Base-by-base conservation (phyloP, 1,140 invertebrate genomes). In the Zaprionus ghesquierei region DNA sequence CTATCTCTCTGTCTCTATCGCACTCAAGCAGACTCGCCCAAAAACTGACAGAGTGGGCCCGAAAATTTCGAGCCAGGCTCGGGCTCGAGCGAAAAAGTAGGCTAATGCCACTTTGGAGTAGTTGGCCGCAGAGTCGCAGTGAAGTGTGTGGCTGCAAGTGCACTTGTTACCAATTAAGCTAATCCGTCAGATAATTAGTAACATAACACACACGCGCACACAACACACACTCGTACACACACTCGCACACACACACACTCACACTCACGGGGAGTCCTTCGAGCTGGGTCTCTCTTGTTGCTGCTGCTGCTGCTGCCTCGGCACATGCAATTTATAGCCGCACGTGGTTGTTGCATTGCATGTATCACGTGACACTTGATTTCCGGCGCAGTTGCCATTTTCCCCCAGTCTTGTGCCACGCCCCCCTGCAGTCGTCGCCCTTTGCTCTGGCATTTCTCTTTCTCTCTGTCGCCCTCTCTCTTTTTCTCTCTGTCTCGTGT, bases 181-280 rank as follows among this genome's bases (percentile, higher is more conserved):
- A 87, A 87, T 87, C 84, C 84, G 82, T 89, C 82, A 89, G 82
- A 87, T 87, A 89, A 87, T 87, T 89, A 89, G 82, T 89, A 87
- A 87, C 82, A 87, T 89, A 87, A 89, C 84, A 87, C 82, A 87
- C 75, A 82, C 66, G 64, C 51, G 75, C 44, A 55, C 18, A 62
- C 35, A 64, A 20, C n/a, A n/a, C n/a, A n/a, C n/a, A n/a, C n/a
- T n/a, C n/a, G n/a, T n/a, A 50, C 29, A 68, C 18, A 33, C 49
- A 54, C n/a, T 49, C 29, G 63, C 41, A 70, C 44, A 62, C 62
- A 44, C n/a, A 35, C 29, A 78, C 41, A 63, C 46, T 41, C 31
- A 25, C 10, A 33, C 22, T 29, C 35, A 27, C 12, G 62, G 75
- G 44, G 29, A 65, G 63, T 71, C 68, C 55, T 77, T 73, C 63